Evolutionary conservation across 2,888 invertebrate genomes (phyloP).

Genomic region (Pocota personata): DNA sequence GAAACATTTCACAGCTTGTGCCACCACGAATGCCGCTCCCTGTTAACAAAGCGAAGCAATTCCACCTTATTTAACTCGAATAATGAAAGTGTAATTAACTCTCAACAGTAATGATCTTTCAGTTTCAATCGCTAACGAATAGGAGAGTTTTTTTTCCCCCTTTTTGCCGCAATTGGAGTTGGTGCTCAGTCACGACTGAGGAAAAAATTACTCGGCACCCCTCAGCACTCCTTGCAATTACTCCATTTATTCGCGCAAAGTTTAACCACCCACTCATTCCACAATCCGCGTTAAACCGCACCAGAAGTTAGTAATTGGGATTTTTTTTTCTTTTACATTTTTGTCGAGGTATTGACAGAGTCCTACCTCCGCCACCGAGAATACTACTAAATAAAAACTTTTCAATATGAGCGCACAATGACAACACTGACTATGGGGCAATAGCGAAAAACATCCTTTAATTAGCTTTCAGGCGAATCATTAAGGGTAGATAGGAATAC

Average conservation of each 20-base stretch:
- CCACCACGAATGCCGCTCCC: conserved; percentile 17
- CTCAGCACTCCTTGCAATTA: conserved; percentile 27
- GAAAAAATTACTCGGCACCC: conserved; percentile 26
- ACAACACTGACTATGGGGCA: conserved; percentile 8
- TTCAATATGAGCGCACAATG: conserved; percentile 15
- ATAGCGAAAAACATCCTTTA: conserved; percentile 50
- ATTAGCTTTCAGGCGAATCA: conserved; percentile 37
- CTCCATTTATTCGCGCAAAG: conserved; percentile 29
- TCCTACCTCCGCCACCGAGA: neutral
- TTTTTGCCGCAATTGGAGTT: neutral
- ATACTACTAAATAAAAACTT: neutral
- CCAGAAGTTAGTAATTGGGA: conserved; percentile 35
- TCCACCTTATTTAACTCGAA: conserved; percentile 66
- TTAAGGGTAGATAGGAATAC: conserved; percentile 11
- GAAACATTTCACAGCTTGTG: conserved; percentile 38
- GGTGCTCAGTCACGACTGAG: conserved; percentile 47
- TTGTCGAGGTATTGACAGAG: neutral
- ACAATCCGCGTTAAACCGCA: conserved; percentile 45
- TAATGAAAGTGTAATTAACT: conserved; percentile 72
- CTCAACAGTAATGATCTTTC: conserved; percentile 68
- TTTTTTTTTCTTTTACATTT: neutral
- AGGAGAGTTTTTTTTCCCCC: neutral
- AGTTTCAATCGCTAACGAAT: conserved; percentile 61
- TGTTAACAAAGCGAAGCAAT: conserved; percentile 37
- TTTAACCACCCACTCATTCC: conserved; percentile 55